Conservation (phyloP, 2,797 vertebrate genomes). For the Menidia menidia region DNA sequence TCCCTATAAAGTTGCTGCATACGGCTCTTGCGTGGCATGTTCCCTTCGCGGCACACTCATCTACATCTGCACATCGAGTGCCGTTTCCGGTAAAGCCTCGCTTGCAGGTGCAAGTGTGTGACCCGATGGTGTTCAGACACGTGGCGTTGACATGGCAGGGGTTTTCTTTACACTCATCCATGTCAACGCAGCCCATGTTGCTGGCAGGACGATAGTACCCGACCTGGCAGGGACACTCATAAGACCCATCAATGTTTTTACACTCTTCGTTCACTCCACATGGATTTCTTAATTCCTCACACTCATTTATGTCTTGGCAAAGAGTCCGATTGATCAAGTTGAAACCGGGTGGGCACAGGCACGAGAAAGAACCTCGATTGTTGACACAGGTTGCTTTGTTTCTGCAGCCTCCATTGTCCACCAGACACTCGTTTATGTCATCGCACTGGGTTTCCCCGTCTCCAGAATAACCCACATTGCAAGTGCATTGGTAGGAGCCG, state of each 20-base stretch:
- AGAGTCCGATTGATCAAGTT: slow-evolving; percentile 76
- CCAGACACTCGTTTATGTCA: slow-evolving; percentile 85
- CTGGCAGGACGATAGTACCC: slow-evolving; percentile 78
- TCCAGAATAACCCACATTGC: slow-evolving; percentile 81
- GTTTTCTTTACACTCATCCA: slow-evolving; percentile 81
- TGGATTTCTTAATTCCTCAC: slow-evolving; percentile 52
- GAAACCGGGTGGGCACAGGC: slow-evolving; percentile 79
- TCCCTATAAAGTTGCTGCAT: slow-evolving; percentile 80
- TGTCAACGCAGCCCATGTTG: slow-evolving; percentile 76
- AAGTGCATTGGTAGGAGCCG: slow-evolving; percentile 84
- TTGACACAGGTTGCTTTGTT: slow-evolving; percentile 82
- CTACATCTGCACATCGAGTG: slow-evolving; percentile 77
- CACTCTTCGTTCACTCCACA: slow-evolving; percentile 82
- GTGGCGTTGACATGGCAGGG: slow-evolving; percentile 82
- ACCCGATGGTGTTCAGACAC: slow-evolving; percentile 83
- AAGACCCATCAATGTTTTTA: slow-evolving; percentile 81
- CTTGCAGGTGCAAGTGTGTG: slow-evolving; percentile 82
- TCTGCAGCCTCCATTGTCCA: slow-evolving; percentile 83
- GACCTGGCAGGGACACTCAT: slow-evolving; percentile 75
- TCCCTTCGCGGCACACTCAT: slow-evolving; percentile 75
- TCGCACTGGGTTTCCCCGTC: slow-evolving; percentile 77
- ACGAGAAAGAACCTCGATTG: slow-evolving; percentile 81
- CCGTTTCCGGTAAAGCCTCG: slow-evolving; percentile 82
- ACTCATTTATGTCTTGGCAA: slow-evolving; percentile 87
- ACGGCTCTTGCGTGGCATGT: slow-evolving; percentile 74